Evolutionary conservation across 2,888 invertebrate genomes (phyloP).

Genomic region (Scaptomyza flava): DNA sequence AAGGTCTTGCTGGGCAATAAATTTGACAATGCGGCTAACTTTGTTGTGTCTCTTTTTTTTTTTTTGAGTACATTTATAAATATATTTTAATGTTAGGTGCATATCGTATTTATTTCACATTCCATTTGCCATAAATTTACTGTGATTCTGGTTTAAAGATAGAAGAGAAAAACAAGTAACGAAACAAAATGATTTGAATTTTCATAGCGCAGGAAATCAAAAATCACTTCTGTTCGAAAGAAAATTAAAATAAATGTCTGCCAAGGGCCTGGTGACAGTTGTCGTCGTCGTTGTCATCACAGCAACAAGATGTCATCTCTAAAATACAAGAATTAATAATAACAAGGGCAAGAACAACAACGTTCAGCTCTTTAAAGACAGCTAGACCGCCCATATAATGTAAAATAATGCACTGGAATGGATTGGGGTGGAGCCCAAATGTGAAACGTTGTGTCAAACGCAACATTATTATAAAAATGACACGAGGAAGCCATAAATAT

Average conservation of each 20-base stretch:
- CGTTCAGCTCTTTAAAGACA: constrained; percentile 31
- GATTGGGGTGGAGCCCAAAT: constrained; percentile 51
- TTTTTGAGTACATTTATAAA: constrained; percentile 16
- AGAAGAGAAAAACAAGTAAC: too few relatives aligned
- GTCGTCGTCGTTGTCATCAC: constrained; percentile 49
- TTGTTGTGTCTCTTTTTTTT: neutral
- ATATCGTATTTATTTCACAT: constrained; percentile 32
- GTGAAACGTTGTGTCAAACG: constrained; percentile 80
- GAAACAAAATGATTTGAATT: too few relatives aligned
- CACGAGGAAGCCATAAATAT: constrained; percentile 83
- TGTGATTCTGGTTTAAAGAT: neutral
- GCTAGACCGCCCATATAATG: constrained; percentile 53
- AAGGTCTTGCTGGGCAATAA: constrained; percentile 70
- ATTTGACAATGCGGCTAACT: constrained; percentile 48
- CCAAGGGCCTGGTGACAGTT: constrained; percentile 81
- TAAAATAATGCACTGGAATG: constrained; percentile 60
- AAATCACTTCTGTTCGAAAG: neutral
- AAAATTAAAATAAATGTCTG: constrained; percentile 72
- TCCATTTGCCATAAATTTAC: neutral
- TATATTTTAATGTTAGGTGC: constrained; percentile 20
- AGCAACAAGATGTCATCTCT: constrained; percentile 77
- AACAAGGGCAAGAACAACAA: constrained; percentile 24
- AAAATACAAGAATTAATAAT: constrained; percentile 49
- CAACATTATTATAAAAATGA: constrained; percentile 83
- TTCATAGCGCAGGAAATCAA: neutral